phyloP scores from a whole-genome alignment of 2,797 vertebrate species.

The Hypotaenidia philippensis region DNA sequence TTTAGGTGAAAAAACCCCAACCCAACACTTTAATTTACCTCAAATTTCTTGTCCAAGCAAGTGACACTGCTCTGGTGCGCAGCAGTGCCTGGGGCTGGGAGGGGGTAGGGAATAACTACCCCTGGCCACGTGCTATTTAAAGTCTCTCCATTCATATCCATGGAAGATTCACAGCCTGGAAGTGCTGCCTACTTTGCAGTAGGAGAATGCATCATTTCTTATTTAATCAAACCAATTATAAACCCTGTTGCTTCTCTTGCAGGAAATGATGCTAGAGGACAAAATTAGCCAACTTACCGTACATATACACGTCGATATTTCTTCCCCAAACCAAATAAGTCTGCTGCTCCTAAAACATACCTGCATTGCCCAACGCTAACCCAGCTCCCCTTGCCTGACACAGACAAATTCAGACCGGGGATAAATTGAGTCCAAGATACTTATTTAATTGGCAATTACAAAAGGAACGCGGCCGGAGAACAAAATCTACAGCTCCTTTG shows the following conservation, averaged over 20 bases:
- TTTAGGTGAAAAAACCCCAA: neutral
- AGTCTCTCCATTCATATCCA: neutral
- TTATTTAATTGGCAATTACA: slow-evolving; percentile 31
- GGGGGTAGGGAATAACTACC: neutral
- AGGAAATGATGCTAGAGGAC: slow-evolving; percentile 17
- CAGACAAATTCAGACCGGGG: neutral
- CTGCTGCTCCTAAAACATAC: neutral
- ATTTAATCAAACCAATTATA: slow-evolving; percentile 44
- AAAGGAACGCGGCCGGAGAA: slow-evolving; percentile 13
- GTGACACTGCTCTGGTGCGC: neutral
- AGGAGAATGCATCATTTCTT: slow-evolving; percentile 35
- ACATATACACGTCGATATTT: neutral
- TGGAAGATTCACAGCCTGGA: neutral
- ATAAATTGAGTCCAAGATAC: neutral
- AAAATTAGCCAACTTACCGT: slow-evolving; percentile 1
- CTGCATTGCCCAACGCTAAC: neutral
- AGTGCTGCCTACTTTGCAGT: neutral
- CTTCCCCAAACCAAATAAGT: neutral
- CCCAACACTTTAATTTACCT: neutral
- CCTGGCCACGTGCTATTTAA: neutral
- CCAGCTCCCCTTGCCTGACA: neutral
- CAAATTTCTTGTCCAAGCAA: neutral
- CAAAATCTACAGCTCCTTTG: neutral
- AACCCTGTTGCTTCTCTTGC: slow-evolving; percentile 19
- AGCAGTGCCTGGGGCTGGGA: neutral